Evolutionary conservation across 2,113 vertebrate species (phyloP).

Genomic region (Herpetotheres cachinnans): DNA sequence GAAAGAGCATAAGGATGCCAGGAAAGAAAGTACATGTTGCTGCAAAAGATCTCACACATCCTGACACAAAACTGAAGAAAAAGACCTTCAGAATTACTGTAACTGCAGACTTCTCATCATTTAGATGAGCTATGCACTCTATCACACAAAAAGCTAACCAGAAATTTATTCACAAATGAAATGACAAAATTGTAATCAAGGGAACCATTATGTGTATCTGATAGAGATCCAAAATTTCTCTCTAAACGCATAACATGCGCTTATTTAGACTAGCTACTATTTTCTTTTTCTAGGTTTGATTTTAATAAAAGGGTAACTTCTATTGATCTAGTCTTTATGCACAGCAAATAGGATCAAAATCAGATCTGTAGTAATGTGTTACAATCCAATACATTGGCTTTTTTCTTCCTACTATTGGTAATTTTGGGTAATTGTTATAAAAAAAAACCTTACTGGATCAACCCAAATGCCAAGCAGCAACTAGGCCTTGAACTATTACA

Average conservation of each 20-base stretch:
- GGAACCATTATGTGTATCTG: neutral
- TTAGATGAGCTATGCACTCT: neutral
- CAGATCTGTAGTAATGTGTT: neutral
- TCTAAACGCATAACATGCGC: neutral
- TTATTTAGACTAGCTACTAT: neutral
- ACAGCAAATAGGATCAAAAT: neutral
- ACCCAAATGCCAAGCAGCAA: neutral
- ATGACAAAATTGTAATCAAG: neutral
- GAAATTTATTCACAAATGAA: neutral
- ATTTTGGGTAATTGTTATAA: neutral
- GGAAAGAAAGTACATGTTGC: neutral
- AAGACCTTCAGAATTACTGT: neutral
- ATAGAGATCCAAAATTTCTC: neutral
- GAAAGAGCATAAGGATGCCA: neutral
- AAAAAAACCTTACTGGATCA: neutral
- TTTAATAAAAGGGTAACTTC: neutral
- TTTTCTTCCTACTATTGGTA: neutral
- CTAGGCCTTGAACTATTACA: neutral
- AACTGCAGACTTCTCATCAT: neutral
- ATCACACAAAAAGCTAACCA: neutral
- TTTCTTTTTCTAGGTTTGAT: neutral
- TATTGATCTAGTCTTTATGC: neutral
- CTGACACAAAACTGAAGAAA: neutral
- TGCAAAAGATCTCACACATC: neutral
- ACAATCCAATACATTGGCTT: fast-evolving